A percentile compares a stretch with the other conserved stretches of the same genome.
Conservation (phyloP, 2,113 vertebrate genomes). For the Apodemus sylvaticus region DNA sequence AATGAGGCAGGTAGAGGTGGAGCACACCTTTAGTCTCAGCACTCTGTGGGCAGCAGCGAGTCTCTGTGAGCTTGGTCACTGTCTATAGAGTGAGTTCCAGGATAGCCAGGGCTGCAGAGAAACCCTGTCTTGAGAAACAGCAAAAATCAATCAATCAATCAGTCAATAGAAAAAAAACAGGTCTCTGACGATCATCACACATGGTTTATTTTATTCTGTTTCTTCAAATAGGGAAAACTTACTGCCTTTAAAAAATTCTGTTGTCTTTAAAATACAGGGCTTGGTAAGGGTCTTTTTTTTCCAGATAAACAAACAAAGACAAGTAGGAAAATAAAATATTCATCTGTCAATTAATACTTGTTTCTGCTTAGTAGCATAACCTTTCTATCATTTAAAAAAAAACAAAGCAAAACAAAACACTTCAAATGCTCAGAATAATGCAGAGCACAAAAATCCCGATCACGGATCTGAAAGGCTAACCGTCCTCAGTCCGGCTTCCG, state of each 20-base stretch:
- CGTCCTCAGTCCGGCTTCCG: slow-evolving; percentile 20
- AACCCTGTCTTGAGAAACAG: background rate
- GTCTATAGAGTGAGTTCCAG: background rate
- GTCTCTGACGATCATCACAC: slow-evolving; percentile 38
- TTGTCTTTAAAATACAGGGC: slow-evolving; percentile 24
- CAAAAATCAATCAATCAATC: background rate
- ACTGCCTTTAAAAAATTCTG: slow-evolving; percentile 59
- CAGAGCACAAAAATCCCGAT: background rate
- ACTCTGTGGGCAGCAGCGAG: background rate
- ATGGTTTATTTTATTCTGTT: slow-evolving; percentile 43
- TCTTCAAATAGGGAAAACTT: slow-evolving; percentile 47
- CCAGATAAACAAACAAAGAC: background rate
- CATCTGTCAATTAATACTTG: background rate
- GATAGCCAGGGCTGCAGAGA: background rate
- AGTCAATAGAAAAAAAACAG: background rate
- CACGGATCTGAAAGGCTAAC: slow-evolving; percentile 14
- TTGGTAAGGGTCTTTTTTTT: background rate
- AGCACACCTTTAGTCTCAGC: background rate
- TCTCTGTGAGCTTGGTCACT: background rate
- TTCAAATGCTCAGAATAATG: slow-evolving; percentile 37
- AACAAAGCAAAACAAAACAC: too few relatives aligned
- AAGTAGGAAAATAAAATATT: slow-evolving; percentile 45
- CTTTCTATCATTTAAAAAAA: background rate
- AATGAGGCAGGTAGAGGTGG: background rate
- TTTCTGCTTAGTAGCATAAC: background rate